These are phyloP conservation scores for Pomacea canaliculata DNA, from an alignment of 2,888 invertebrate species.

Conservation along the genomic window DNA sequence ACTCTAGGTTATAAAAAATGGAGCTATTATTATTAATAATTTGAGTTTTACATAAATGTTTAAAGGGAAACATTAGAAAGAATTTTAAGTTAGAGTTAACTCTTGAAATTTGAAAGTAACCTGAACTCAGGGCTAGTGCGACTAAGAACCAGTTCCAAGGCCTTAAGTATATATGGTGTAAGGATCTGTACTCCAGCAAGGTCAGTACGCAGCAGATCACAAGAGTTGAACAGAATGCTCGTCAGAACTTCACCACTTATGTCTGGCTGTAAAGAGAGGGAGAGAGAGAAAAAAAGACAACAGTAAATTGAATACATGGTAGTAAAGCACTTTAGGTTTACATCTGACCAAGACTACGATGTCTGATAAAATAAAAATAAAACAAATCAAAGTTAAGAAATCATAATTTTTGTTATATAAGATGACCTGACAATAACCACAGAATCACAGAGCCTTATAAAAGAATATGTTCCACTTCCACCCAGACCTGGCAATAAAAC, in stretches of 20 bases:
- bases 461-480: too few relatives aligned
- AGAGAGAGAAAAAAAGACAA: neutral
- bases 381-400: too few relatives aligned
- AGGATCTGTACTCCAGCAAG: slow-evolving; percentile 92
- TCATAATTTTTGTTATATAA: neutral
- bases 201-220: slow-evolving; percentile 88
- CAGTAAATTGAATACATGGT: neutral
- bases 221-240: slow-evolving; percentile 79
- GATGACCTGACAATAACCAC: neutral
- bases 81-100: too few relatives aligned
- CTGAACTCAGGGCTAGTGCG: slow-evolving; percentile 85
- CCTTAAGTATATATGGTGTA: slow-evolving; percentile 89
- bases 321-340: neutral
- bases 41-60: too few relatives aligned
- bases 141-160: slow-evolving; percentile 90
- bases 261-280: slow-evolving; percentile 43
- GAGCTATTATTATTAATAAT: too few relatives aligned
- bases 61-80: too few relatives aligned
- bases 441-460: too few relatives aligned
- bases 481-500: too few relatives aligned
- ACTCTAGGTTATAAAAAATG: too few relatives aligned
- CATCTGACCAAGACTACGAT: neutral
- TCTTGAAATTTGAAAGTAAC: slow-evolving; percentile 53
- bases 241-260: slow-evolving; percentile 79
- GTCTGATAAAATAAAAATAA: neutral